Evolutionary conservation across 64 coral and sea anemone genomes (phyloP), one percentile per base, ranked within the genome.

Genomic region (Exaiptasia diaphana): DNA sequence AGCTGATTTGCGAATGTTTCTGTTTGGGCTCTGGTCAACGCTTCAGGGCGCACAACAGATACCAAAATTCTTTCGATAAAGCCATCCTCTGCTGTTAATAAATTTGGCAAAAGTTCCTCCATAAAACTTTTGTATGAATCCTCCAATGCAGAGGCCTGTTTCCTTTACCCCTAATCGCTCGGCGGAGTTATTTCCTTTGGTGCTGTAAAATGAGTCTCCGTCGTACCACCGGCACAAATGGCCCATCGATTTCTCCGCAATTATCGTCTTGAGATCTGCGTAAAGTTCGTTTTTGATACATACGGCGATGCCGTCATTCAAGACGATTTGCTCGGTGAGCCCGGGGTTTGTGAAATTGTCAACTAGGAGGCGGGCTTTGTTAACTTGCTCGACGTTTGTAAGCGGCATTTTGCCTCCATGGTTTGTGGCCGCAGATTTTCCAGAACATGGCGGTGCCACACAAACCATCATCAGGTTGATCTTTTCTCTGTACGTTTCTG

Each of bases 321-420:
- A 48, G 34, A 83, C 59, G 1, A 86, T 18, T 26, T 86, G 83
- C 34, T 74, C 33, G 14, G 35, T n/a, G 14, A 73, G 54, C 0
- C 81, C 81, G 44, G 49, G 50, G 7, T 73, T 38, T 6, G 81
- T 85, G 50, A 85, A 74, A 28, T 85, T 85, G 45, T 85, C 81
- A 0, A 78, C 36, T 6, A 85, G 21, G 13, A 85, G 26, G 48
- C 52, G 61, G 21, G 32, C 39, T 7, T 29, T 57, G 4, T 48
- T 5, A 0, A 8, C 34, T 8, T 60, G 15, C 53, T 74, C 38
- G 5, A 74, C 67, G 5, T 41, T 23, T 35, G 68, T 54, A 24
- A 85, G 28, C 4, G 81, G 81, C 30, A 29, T n/a, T 54, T 73
- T 73, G 38, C 81, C 72, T 17, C 67, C 81, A 27, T 73, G 73